A percentile compares a stretch with the other conserved stretches of the same genome.
Evolutionary conservation across 2,113 vertebrate genomes (phyloP).

Genomic region (Bujurquina vittata): DNA sequence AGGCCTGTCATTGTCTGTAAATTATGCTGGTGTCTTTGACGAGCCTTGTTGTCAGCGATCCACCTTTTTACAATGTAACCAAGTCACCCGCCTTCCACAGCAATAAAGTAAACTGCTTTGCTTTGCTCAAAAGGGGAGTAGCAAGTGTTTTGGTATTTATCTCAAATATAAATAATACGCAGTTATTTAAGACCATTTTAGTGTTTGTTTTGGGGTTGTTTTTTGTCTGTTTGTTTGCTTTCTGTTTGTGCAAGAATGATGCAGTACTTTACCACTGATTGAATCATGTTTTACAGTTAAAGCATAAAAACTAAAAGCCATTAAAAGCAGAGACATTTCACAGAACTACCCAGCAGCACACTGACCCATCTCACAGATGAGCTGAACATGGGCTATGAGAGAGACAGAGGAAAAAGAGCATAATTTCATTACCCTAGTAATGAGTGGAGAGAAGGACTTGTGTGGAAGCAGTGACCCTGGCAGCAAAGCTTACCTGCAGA

Average conservation of each 20-base stretch:
- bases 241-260: neutral
- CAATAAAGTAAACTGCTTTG: slow-evolving; percentile 14
- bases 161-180: neutral
- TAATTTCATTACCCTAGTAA: slow-evolving; percentile 74
- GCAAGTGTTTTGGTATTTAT: neutral
- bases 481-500: slow-evolving; percentile 71
- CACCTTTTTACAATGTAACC: slow-evolving; percentile 51
- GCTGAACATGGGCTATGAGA: slow-evolving; percentile 34
- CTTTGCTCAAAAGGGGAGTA: neutral
- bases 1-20: slow-evolving; percentile 63
- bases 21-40: slow-evolving; percentile 52
- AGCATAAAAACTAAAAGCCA: slow-evolving; percentile 19
- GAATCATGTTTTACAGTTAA: slow-evolving; percentile 7
- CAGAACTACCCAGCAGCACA: slow-evolving; percentile 25
- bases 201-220: neutral
- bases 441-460: slow-evolving; percentile 63
- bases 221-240: neutral
- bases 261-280: neutral
- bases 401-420: slow-evolving; percentile 31
- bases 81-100: neutral
- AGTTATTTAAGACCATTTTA: neutral
- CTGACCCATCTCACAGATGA: slow-evolving; percentile 39
- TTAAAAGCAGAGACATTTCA: slow-evolving; percentile 38
- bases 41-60: slow-evolving; percentile 50
- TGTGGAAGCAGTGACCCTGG: slow-evolving; percentile 63